Evolutionary conservation across 1,140 invertebrate genomes (phyloP), one percentile per base, ranked within the genome.

Genomic region (Ceratoteleas bidentatus): DNA sequence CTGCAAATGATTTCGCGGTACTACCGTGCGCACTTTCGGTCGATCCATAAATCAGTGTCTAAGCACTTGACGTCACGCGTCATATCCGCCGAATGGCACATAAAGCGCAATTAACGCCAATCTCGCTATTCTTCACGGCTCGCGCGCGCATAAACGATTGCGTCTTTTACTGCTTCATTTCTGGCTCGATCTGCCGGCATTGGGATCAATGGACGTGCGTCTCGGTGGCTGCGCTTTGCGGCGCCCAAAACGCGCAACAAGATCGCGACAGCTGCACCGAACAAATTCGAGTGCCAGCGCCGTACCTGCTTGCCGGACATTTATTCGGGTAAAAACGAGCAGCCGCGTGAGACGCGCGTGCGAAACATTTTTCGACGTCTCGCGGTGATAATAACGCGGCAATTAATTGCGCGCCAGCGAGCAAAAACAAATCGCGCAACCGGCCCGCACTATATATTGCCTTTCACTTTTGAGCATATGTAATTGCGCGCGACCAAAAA

Each of bases 31-130:
- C 24, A 16, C 58, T 32, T 54, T 13, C 54, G 68, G 83, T 84
- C 70, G 36, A 74, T 49, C 38, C 61, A 72, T 85, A 79, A 83
- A 85, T 85, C 81, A 80, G 62, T 64, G 62, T 80, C 64, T 80
- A 74, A 80, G 75, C 57, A 81, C 72, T 54, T 43, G 36, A n/a
- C 56, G 57, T 62, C 73, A 79, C 74, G 84, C 54, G 57, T 75
- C 83, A 69, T 56, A 61, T 68, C 47, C 58, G 56, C 56, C 61
- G 64, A 64, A 70, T 60, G 66, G 16, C 53, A 75, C 64, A 75
- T 77, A 78, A 78, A 78, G 43, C 43, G 45, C 81, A 83, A 83
- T 83, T 83, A 83, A 78, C 74, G 74, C 81, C 69, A 77, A 69
- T 58, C 36, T 47, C 43, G 52, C 56, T 34, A 77, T 77, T 77